Conservation (phyloP, 1,140 invertebrate species). For the Caenorhabditis inopinata region DNA sequence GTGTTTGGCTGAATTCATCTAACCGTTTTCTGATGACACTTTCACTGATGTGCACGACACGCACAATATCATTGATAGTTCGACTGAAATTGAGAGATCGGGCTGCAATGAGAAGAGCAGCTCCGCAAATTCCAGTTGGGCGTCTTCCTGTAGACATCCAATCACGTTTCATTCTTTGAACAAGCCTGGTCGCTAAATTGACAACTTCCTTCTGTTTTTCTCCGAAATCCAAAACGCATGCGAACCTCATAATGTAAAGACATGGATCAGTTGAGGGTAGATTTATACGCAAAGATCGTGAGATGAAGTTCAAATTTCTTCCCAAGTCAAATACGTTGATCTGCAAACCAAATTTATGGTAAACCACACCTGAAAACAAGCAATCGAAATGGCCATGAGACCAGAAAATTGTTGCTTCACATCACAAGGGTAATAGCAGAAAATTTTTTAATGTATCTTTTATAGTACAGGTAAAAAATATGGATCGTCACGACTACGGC, state of each 20-base stretch:
- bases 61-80: slow-evolving; percentile 83
- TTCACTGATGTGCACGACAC: slow-evolving; percentile 72
- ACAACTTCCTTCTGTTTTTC: slow-evolving; percentile 69
- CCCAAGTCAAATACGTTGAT: slow-evolving; percentile 94
- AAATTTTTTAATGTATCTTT: no score
- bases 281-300: slow-evolving; percentile 84
- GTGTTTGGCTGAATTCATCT: slow-evolving; percentile 91
- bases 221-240: slow-evolving; percentile 87
- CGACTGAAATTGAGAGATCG: slow-evolving; percentile 73
- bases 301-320: slow-evolving; percentile 83
- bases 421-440: no score
- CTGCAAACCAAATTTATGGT: no score
- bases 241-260: slow-evolving; percentile 88
- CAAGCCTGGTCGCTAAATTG: slow-evolving; percentile 87
- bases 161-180: slow-evolving; percentile 95
- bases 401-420: no score
- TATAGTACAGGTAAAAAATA: no score
- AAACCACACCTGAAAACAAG: no score
- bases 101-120: slow-evolving; percentile 88
- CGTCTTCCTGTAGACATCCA: slow-evolving; percentile 91
- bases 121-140: slow-evolving; percentile 92
- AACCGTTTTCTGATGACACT: slow-evolving; percentile 71
- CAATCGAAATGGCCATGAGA: no score
- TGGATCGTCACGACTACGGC: no score
- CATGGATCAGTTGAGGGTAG: slow-evolving; percentile 89